Evolutionary conservation across 1,140 invertebrate genomes (phyloP).

Genomic region (Penaeus indicus): DNA sequence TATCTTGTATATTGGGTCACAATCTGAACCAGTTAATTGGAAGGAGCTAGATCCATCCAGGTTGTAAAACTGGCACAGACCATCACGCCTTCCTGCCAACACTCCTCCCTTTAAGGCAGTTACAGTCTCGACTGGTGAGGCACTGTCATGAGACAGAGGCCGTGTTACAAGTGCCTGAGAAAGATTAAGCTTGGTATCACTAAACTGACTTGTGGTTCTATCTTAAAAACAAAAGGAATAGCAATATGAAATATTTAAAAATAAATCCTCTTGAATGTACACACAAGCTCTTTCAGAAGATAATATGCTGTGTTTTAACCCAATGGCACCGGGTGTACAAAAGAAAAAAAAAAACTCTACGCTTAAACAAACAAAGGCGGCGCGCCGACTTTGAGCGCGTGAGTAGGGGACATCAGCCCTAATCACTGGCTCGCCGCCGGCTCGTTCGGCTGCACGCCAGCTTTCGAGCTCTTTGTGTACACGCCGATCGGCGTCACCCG

Average conservation of each 20-base stretch:
- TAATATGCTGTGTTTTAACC: too few species aligned
- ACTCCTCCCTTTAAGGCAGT: constrained; percentile 70
- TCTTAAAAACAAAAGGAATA: not conserved
- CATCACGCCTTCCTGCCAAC: constrained; percentile 75
- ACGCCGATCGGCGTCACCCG: too few species aligned
- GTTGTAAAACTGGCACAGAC: constrained; percentile 73
- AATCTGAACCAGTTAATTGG: constrained; percentile 79
- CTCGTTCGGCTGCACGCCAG: too few species aligned
- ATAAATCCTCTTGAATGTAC: not conserved
- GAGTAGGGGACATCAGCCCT: too few species aligned
- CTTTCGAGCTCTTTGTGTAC: too few species aligned
- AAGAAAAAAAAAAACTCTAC: too few species aligned
- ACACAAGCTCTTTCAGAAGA: not conserved
- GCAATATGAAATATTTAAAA: not conserved
- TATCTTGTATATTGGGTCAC: constrained; percentile 77
- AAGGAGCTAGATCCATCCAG: constrained; percentile 70
- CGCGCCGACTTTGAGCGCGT: too few species aligned
- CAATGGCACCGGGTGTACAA: too few species aligned
- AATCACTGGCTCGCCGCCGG: too few species aligned
- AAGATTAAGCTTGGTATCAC: not conserved
- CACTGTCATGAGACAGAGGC: constrained; percentile 55
- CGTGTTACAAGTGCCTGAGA: constrained; percentile 26
- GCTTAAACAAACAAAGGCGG: too few species aligned
- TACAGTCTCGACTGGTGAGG: constrained; percentile 70
- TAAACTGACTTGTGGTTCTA: not conserved